Evolutionary conservation across 2,888 invertebrate genomes (phyloP).

Genomic region (Diplazon laetatorius): DNA sequence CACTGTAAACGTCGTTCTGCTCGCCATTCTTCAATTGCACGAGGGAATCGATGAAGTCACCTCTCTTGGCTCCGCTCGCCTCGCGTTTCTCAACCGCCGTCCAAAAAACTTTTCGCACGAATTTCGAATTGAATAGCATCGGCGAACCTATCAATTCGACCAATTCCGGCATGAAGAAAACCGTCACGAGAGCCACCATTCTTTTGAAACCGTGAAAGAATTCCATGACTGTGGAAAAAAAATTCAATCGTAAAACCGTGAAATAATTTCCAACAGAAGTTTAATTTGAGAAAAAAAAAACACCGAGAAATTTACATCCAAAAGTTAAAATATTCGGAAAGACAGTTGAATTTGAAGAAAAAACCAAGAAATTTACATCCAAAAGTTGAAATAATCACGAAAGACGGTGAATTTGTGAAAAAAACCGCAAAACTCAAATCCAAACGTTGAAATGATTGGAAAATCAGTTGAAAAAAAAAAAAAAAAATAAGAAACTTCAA

Average conservation of each 20-base stretch:
- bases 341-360: too few species aligned
- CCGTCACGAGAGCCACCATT: conserved; percentile 77
- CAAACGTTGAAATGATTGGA: too few species aligned
- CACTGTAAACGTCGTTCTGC: conserved; percentile 77
- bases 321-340: too few species aligned
- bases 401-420: too few species aligned
- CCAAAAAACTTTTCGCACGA: conserved; percentile 77
- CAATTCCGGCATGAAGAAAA: conserved; percentile 78
- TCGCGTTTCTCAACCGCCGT: conserved; percentile 73
- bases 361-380: too few species aligned
- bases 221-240: conserved; percentile 74
- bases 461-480: too few species aligned
- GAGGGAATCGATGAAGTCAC: conserved; percentile 78
- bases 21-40: conserved; percentile 75
- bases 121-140: conserved; percentile 75
- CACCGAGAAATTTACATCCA: too few species aligned
- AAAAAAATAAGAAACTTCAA: neutral
- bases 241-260: too few species aligned
- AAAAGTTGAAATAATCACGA: too few species aligned
- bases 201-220: conserved; percentile 78
- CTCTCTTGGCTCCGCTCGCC: conserved; percentile 72
- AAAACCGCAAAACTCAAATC: too few species aligned
- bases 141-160: conserved; percentile 74
- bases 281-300: too few species aligned
- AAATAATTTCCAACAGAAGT: too few species aligned